A percentile compares a stretch with the other conserved stretches of the same genome.
phyloP scores from a whole-genome alignment of 1,140 invertebrate genomes.

The Diorhabda sublineata region DNA sequence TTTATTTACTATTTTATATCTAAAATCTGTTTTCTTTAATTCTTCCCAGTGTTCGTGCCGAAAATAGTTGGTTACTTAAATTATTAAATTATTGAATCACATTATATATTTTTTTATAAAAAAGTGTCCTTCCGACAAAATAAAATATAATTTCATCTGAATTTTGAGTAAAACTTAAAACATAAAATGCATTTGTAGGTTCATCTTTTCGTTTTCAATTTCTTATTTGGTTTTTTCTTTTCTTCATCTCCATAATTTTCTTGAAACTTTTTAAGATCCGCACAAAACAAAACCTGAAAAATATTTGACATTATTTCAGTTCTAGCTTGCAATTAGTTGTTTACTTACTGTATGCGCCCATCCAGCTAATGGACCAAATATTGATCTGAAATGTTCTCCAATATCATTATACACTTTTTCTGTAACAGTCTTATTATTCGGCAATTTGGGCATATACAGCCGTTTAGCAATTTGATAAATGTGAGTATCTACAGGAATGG shows the following conservation, averaged over 20 bases:
- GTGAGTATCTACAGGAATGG: constrained; percentile 95
- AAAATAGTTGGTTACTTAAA: no score
- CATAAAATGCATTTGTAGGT: no score
- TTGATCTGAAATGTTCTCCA: constrained; percentile 69
- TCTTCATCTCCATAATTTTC: constrained; percentile 17
- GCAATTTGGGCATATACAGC: constrained; percentile 78
- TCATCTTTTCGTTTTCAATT: background rate
- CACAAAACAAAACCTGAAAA: constrained; percentile 70
- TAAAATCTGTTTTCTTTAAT: no score
- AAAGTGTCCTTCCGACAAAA: no score
- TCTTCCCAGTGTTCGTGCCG: no score
- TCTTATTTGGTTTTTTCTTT: constrained; percentile 9
- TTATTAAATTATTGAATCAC: no score
- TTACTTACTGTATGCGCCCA: constrained; percentile 88
- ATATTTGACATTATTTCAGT: no score
- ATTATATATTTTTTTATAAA: no score
- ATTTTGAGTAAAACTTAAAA: no score
- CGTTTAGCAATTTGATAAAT: constrained; percentile 86
- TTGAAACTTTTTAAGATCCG: constrained; percentile 69
- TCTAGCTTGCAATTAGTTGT: background rate
- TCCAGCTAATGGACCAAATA: constrained; percentile 86
- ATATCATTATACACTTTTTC: constrained; percentile 82
- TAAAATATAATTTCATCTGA: no score
- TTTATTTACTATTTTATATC: no score
- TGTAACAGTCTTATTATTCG: constrained; percentile 74